Conservation (phyloP, 2,113 vertebrate genomes). For the Rutilus rutilus region DNA sequence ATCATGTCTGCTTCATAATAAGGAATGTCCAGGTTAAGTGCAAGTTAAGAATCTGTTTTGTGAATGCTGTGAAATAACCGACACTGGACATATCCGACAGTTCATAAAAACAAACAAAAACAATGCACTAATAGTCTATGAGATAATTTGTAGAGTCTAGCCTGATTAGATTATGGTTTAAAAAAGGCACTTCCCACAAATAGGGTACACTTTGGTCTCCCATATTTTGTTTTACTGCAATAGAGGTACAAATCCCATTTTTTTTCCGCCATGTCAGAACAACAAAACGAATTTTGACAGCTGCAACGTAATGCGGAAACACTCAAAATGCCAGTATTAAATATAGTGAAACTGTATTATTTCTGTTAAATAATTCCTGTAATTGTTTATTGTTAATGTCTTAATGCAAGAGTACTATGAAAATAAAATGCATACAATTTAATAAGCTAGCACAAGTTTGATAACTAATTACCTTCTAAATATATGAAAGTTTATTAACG, state of each 20-base stretch:
- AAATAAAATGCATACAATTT: too few species aligned
- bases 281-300: too few species aligned
- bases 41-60: neutral
- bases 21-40: neutral
- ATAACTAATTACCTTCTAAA: too few species aligned
- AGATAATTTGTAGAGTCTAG: neutral
- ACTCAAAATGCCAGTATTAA: too few species aligned
- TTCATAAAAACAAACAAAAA: neutral
- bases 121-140: neutral
- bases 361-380: too few species aligned
- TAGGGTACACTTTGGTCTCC: neutral
- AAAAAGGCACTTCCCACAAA: constrained; percentile 24
- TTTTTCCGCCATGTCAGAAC: too few species aligned
- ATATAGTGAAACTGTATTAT: too few species aligned
- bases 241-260: neutral
- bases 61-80: neutral
- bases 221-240: neutral
- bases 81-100: neutral
- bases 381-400: too few species aligned
- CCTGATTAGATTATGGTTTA: neutral
- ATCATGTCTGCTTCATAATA: neutral
- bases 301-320: too few species aligned
- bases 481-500: too few species aligned
- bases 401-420: too few species aligned
- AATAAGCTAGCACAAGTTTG: too few species aligned